These are phyloP conservation scores for Microcebus lehilahytsara DNA, from an alignment of 2,113 vertebrate genomes.

Conservation along the genomic window DNA sequence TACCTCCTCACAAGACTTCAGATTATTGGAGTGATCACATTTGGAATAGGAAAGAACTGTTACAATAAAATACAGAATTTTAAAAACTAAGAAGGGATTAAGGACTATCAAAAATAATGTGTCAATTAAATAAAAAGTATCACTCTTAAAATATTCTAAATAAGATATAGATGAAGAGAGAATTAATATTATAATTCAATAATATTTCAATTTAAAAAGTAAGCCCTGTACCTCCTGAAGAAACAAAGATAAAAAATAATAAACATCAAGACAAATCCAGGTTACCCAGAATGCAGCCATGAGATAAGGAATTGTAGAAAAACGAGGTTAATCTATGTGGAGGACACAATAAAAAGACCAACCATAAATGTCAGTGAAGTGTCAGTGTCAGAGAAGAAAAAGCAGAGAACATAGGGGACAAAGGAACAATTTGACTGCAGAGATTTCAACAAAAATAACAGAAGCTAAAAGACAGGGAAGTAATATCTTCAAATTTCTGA, in stretches of 20 bases:
- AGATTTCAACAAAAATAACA: not conserved
- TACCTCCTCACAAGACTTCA: not conserved
- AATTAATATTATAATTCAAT: not conserved
- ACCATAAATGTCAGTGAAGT: not conserved
- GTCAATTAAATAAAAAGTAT: not conserved
- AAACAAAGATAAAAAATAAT: not conserved
- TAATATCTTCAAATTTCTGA: not conserved
- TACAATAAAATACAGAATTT: not conserved
- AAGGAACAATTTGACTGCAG: not conserved
- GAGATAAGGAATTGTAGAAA: not conserved
- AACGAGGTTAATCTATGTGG: not conserved
- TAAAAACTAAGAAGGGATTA: not conserved
- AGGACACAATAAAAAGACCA: not conserved
- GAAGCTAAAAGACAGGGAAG: not conserved
- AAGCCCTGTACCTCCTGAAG: not conserved
- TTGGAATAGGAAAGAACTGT: not conserved
- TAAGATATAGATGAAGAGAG: not conserved
- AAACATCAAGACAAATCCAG: not conserved
- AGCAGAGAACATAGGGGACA: not conserved
- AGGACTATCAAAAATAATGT: not conserved
- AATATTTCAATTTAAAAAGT: not conserved
- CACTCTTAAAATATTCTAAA: not conserved
- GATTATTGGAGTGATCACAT: not conserved
- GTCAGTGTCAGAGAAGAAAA: not conserved
- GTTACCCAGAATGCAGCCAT: not conserved